Conservation (phyloP, 2,888 invertebrate species). For the Oscheius myriophilus region DNA sequence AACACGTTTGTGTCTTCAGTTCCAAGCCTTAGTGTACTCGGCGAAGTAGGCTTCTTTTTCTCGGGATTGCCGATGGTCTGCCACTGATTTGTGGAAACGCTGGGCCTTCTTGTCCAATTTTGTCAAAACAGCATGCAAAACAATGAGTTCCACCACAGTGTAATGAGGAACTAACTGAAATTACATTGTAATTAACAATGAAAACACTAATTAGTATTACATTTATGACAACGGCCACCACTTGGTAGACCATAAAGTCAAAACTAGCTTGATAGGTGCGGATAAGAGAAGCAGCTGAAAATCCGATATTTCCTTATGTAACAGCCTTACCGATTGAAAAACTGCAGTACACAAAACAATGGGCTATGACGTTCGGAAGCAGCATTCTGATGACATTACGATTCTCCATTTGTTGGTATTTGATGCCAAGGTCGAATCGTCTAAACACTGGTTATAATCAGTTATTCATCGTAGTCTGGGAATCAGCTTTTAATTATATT, state of each 20-base stretch:
- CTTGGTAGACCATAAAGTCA: background rate
- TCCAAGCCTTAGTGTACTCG: background rate
- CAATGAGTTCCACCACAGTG: background rate
- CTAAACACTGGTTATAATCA: background rate
- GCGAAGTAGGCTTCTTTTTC: conserved; percentile 1
- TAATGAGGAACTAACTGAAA: background rate
- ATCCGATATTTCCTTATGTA: background rate
- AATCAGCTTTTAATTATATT: no score
- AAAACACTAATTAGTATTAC: no score
- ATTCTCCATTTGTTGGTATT: conserved; percentile 10
- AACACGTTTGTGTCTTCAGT: background rate
- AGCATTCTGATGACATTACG: conserved; percentile 2
- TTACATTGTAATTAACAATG: no score
- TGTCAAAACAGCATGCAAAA: background rate
- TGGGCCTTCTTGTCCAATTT: background rate
- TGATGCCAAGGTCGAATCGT: background rate
- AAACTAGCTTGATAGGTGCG: background rate
- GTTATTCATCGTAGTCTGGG: no score
- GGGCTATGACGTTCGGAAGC: background rate
- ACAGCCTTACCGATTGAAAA: background rate
- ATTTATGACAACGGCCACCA: background rate
- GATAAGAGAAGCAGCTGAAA: background rate
- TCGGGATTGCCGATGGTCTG: background rate
- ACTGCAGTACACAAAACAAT: conserved; percentile 1
- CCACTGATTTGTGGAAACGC: background rate